Percentiles rank a stretch among this genome's conserved stretches.
Evolutionary conservation across 1,140 invertebrate genomes (phyloP).

Genomic region (Rhynchophorus ferrugineus): DNA sequence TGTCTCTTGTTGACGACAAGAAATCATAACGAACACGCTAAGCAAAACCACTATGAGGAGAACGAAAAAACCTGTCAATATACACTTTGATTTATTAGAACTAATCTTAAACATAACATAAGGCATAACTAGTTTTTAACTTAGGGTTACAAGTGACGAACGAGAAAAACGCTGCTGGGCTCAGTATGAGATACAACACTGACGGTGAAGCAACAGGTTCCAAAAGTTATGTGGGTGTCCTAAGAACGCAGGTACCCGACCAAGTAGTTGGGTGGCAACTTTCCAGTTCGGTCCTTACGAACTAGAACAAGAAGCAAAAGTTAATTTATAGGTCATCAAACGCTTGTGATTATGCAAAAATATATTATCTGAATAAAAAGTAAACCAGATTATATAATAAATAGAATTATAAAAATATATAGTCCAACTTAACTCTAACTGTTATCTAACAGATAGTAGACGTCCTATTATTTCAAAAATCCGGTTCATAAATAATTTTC

Average conservation of each 20-base stretch:
- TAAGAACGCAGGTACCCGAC: constrained; percentile 30
- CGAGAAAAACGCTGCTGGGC: constrained; percentile 21
- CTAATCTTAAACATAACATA: constrained; percentile 22
- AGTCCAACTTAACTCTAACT: no score
- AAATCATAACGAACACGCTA: not conserved
- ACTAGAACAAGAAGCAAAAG: constrained; percentile 23
- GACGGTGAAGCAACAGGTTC: constrained; percentile 19
- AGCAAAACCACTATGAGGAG: not conserved
- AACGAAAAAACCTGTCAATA: not conserved
- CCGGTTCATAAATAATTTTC: no score
- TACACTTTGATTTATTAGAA: constrained; percentile 15
- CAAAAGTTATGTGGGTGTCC: constrained; percentile 10
- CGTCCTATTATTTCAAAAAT: no score
- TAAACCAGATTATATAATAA: no score
- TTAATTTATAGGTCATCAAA: no score
- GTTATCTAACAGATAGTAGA: no score
- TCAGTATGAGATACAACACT: constrained; percentile 26
- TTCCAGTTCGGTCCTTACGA: constrained; percentile 31
- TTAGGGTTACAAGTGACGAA: constrained; percentile 21
- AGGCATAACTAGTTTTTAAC: constrained; percentile 23
- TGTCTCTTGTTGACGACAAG: no score
- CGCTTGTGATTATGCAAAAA: no score
- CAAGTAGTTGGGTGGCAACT: constrained; percentile 31
- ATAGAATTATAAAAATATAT: no score
- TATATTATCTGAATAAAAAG: no score